Evolutionary conservation across 53 echinoderm and acorn worm species (phyloP).

Genomic region (Mesocentrotus franciscanus): DNA sequence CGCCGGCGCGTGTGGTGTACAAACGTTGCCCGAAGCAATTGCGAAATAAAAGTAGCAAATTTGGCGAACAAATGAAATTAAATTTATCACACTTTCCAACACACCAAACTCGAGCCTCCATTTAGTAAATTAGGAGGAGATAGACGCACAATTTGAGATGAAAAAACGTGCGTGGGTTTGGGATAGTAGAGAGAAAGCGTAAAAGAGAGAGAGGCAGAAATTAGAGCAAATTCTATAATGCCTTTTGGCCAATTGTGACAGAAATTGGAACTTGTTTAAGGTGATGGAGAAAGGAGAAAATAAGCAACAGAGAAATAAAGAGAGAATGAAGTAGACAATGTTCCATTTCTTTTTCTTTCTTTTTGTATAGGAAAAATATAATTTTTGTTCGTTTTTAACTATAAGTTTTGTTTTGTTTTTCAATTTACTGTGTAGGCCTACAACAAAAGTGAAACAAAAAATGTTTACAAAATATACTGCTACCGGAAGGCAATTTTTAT

Average conservation of each 20-base stretch:
- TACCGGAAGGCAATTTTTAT: not conserved
- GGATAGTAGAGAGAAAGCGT: not conserved
- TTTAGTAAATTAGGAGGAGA: constrained; percentile 62
- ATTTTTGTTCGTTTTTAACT: not conserved
- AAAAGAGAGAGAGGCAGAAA: constrained; percentile 11
- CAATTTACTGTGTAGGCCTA: too few species aligned
- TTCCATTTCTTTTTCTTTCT: too few species aligned
- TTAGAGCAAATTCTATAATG: constrained; percentile 57
- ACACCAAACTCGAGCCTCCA: constrained; percentile 53
- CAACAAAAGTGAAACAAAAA: too few species aligned
- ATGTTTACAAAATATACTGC: not conserved
- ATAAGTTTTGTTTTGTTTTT: too few species aligned
- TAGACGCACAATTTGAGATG: constrained; percentile 31
- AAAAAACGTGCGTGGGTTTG: not conserved
- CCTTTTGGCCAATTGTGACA: constrained; percentile 44
- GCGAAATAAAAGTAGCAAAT: constrained; percentile 68
- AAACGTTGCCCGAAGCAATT: constrained; percentile 31
- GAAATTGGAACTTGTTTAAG: constrained; percentile 40
- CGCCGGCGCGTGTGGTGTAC: constrained; percentile 1
- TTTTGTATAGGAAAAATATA: not conserved
- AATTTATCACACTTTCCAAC: constrained; percentile 67
- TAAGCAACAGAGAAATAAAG: not conserved
- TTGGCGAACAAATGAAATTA: constrained; percentile 68
- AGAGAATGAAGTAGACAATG: not conserved
- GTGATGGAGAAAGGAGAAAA: not conserved